Conservation (phyloP, 2,113 vertebrate species). For the cat (Felis catus) region F.catus_Fca126_mat1.0 CM031419.1:131964001-131964500, state of each 20-base stretch:
- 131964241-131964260: neutral
- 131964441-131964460: neutral
- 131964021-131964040: neutral
- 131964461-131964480: neutral
- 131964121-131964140: neutral
- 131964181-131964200: neutral
- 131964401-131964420: neutral
- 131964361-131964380: neutral
- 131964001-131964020: neutral
- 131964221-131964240: neutral
- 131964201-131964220: rapidly evolving
- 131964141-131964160: neutral
- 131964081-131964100: neutral
- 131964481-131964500: neutral
- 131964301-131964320: neutral
- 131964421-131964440: neutral
- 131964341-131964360: neutral
- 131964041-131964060: neutral
- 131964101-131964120: neutral
- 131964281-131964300: neutral
- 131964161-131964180: neutral
- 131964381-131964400: neutral
- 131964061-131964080: neutral
- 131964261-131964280: neutral
- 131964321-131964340: neutral